Evolutionary conservation across 2,888 invertebrate genomes (phyloP).

Genomic region (Timema podura): DNA sequence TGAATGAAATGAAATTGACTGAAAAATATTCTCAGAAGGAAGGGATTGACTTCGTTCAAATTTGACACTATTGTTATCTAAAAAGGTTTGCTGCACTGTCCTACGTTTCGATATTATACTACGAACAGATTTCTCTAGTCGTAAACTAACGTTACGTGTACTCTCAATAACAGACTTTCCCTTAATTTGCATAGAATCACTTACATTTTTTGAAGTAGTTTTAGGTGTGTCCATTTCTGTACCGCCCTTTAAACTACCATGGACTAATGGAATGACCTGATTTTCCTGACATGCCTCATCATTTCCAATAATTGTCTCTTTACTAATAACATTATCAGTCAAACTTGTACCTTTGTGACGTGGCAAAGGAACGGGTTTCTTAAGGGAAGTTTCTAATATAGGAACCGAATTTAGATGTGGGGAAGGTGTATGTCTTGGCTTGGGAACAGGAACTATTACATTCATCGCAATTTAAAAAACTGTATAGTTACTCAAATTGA

Average conservation of each 20-base stretch:
- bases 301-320: background rate
- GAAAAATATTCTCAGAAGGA: conserved; percentile 58
- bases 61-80: conserved; percentile 9
- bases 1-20: conserved; percentile 61
- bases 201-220: background rate
- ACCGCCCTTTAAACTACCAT: background rate
- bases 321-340: background rate
- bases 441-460: conserved; percentile 17
- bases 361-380: conserved; percentile 23
- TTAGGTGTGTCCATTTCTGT: background rate
- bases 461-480: conserved; percentile 14
- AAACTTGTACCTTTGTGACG: conserved; percentile 1
- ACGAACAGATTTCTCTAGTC: conserved; percentile 45
- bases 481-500: background rate
- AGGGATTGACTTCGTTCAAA: conserved; percentile 52
- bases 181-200: conserved; percentile 17
- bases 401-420: background rate
- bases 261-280: background rate
- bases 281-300: background rate
- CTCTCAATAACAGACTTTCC: conserved; percentile 61
- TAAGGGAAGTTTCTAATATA: background rate
- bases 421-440: conserved; percentile 13
- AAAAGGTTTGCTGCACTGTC: conserved; percentile 23
- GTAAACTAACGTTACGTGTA: conserved; percentile 55
- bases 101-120: conserved; percentile 41